These are phyloP conservation scores for Nylanderia fulva DNA, from an alignment of 1,140 invertebrate species.

Conservation along the genomic window DNA sequence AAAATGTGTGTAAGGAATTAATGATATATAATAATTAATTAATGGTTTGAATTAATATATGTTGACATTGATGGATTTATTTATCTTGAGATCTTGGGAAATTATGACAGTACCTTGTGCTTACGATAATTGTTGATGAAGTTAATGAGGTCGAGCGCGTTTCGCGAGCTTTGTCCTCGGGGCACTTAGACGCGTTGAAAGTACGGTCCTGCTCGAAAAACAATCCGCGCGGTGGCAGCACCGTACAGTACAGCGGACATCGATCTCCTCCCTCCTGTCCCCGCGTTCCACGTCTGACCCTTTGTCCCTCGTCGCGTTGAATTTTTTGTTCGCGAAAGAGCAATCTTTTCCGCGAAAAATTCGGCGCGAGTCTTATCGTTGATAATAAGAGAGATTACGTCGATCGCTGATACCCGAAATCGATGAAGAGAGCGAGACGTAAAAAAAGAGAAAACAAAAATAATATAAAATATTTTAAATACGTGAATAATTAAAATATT, in stretches of 20 bases:
- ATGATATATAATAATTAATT: no score
- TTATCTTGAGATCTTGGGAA: no score
- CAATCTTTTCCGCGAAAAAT: conserved; percentile 73
- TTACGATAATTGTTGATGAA: not conserved
- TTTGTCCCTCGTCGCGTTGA: conserved; percentile 48
- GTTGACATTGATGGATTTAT: no score
- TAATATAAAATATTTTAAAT: not conserved
- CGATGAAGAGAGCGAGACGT: not conserved
- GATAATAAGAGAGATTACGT: conserved; percentile 64
- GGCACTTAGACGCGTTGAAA: conserved; percentile 28
- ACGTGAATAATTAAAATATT: not conserved
- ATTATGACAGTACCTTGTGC: no score
- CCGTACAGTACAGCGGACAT: conserved; percentile 77
- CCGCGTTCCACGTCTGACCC: conserved; percentile 41
- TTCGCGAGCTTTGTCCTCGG: conserved; percentile 47
- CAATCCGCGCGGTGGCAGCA: conserved; percentile 75
- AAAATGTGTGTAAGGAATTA: no score
- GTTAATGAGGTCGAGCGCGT: not conserved
- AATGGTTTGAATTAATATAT: no score
- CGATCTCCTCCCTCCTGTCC: conserved; percentile 75
- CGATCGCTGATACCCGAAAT: conserved; percentile 66
- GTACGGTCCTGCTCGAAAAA: conserved; percentile 64
- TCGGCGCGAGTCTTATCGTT: conserved; percentile 70
- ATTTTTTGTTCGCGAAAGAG: conserved; percentile 23
- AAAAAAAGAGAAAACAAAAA: not conserved